A percentile compares a stretch with the other conserved stretches of the same genome.
These are phyloP conservation scores for Monarcha castaneiventris DNA, from an alignment of 2,113 vertebrate species.

Conservation along the genomic window DNA sequence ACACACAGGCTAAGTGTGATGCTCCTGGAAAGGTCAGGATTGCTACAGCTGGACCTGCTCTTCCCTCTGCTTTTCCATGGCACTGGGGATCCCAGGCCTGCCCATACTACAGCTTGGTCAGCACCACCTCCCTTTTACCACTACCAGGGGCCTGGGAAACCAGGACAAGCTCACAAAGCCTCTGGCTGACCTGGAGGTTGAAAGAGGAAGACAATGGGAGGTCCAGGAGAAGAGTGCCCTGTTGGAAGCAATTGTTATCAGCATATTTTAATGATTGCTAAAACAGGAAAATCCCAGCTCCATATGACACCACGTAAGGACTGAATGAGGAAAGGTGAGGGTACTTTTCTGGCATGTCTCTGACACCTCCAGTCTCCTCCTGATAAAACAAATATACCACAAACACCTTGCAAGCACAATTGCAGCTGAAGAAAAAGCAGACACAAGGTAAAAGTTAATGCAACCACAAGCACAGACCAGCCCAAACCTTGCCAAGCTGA, in stretches of 20 bases:
- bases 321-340: neutral
- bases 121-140: neutral
- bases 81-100: neutral
- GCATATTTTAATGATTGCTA: neutral
- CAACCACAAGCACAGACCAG: neutral
- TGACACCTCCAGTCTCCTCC: neutral
- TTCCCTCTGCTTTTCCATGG: rapidly evolving
- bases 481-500: neutral
- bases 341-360: neutral
- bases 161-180: neutral
- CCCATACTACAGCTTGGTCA: rapidly evolving
- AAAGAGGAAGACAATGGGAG: neutral
- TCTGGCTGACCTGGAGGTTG: neutral
- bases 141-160: neutral
- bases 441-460: neutral
- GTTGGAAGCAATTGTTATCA: neutral
- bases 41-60: neutral
- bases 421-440: neutral
- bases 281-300: neutral
- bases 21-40: neutral
- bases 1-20: rapidly evolving
- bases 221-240: neutral
- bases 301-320: rapidly evolving
- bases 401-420: neutral
- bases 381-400: neutral